Percentiles rank a stretch among this genome's conserved stretches.
phyloP scores from a whole-genome alignment of 2,888 invertebrate species.

The Stenoptilia bipunctidactyla region DNA sequence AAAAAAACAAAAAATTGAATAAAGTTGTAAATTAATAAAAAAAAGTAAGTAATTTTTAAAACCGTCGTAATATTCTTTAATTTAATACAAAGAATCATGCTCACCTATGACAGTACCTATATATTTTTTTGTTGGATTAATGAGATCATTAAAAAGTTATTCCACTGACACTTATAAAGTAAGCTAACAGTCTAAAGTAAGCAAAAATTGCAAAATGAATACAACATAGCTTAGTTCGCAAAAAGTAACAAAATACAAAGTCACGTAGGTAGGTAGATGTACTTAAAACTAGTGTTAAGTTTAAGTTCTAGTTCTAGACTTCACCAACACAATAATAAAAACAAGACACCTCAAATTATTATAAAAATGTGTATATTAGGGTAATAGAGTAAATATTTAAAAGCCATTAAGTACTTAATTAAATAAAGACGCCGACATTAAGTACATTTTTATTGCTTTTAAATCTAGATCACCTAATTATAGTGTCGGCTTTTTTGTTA shows the following conservation, averaged over 20 bases:
- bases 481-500: not conserved
- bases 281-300: slow-evolving; percentile 8
- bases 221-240: slow-evolving; percentile 11
- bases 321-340: too few species aligned
- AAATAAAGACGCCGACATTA: not conserved
- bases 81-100: too few species aligned
- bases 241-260: slow-evolving; percentile 24
- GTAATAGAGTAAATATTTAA: not conserved
- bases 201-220: not conserved
- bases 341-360: too few species aligned
- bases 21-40: too few species aligned
- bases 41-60: too few species aligned
- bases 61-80: too few species aligned
- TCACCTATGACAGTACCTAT: too few species aligned
- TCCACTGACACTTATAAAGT: not conserved
- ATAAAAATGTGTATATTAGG: too few species aligned
- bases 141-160: not conserved
- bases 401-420: not conserved
- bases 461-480: not conserved
- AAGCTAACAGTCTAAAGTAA: not conserved
- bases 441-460: not conserved
- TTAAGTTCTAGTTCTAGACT: too few species aligned
- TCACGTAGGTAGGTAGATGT: slow-evolving; percentile 17
- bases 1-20: slow-evolving; percentile 12
- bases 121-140: not conserved